Evolutionary conservation across 92 coral and sea anemone species (phyloP), one percentile per base, ranked within the genome.

Genomic region (Chrysogorgia sp.): DNA sequence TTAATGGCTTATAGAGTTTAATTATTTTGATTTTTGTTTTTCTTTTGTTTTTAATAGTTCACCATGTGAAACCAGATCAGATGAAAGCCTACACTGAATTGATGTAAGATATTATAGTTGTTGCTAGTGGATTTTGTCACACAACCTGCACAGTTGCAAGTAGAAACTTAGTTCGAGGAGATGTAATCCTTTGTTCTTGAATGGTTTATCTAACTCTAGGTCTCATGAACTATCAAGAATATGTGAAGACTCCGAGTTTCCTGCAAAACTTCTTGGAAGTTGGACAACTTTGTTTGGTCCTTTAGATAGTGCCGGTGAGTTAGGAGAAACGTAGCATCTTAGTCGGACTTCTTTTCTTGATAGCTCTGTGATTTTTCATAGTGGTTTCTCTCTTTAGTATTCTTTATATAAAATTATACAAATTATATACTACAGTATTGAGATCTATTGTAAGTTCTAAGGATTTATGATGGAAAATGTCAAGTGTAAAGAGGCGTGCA

Each of bases 211-310:
- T 41, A 10, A 24, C 58, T 30, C 22, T 31, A 50, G 75, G 20
- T 58, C 79, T 22, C 35, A 47, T 12, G 79, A 72, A 53, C 59
- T 87, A 34, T 97, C 98, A 15, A 88, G 90, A 49, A 85, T 94
- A 53, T 89, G 92, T 81, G 80, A 88, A 55, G 97, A 96, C 33
- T 79, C 90, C 1, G 88, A 96, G 49, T 96, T 96, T 60, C 92
- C 96, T 2, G 99, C 96, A 32, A 85, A 81, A 52, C 90, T 96
- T 19, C 83, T 89, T 32, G 99, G 99, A 1, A 90, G 96, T 84
- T 96, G 99, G 99, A 91, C 99, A 74, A 91, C 99, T 0, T 88
- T 96, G 90, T 89, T 87, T 83, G 99, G 99, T 71, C 85, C 85
- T 33, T 89, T 96, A 45, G 99, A 96, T 78, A 90, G 88, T 91